These are phyloP conservation scores for Ceyx erithaca DNA, from an alignment of 2,797 vertebrate genomes.

Conservation along the genomic window DNA sequence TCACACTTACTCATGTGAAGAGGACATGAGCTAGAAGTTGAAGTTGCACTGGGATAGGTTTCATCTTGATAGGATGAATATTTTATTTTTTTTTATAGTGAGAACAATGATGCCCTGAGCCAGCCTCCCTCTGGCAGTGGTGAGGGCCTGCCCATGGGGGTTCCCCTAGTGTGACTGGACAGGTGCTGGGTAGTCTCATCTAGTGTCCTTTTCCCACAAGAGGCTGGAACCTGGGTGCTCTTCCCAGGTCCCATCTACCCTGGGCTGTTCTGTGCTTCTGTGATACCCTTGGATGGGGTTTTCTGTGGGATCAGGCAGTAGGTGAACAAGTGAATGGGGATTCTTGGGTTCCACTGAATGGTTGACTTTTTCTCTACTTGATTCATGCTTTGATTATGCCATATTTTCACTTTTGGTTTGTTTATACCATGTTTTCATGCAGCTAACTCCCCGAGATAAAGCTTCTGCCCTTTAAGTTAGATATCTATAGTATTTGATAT, in stretches of 20 bases:
- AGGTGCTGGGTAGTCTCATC: not conserved
- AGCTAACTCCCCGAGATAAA: not conserved
- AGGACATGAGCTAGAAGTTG: too few species aligned
- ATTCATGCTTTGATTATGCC: not conserved
- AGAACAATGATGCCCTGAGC: too few species aligned
- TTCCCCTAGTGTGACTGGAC: too few species aligned
- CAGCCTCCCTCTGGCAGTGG: too few species aligned
- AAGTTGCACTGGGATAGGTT: too few species aligned
- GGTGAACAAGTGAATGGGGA: not conserved
- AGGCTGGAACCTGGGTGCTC: not conserved
- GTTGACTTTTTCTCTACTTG: not conserved
- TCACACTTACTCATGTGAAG: too few species aligned
- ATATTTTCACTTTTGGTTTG: not conserved
- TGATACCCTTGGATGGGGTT: not conserved
- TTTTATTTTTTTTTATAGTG: too few species aligned
- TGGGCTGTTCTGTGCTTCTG: not conserved
- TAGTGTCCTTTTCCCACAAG: not conserved
- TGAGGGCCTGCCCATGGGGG: too few species aligned
- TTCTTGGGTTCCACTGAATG: accelerated
- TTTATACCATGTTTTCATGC: not conserved
- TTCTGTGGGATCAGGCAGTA: not conserved
- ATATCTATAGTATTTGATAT: not conserved
- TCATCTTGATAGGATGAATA: too few species aligned
- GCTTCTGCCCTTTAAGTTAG: not conserved
- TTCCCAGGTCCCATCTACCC: not conserved